These are phyloP conservation scores for Aricia artaxerxes DNA, from an alignment of 2,888 invertebrate species.

Conservation along the genomic window DNA sequence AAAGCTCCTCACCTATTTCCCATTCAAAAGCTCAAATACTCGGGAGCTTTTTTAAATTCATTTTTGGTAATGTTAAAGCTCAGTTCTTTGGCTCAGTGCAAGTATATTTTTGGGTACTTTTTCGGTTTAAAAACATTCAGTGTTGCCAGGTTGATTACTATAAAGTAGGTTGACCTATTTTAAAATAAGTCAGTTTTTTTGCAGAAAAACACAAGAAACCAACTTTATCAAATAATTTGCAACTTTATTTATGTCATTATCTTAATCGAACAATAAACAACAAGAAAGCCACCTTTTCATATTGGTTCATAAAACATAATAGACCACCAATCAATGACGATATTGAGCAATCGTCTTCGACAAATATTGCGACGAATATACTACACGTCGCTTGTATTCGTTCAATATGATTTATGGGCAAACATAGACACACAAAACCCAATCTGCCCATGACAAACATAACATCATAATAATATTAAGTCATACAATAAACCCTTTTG, in stretches of 20 bases:
- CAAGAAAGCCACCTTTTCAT: too few species aligned
- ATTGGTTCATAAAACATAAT: too few species aligned
- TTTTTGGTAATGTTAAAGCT: conserved; percentile 9
- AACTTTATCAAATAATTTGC: too few species aligned
- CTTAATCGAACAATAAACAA: too few species aligned
- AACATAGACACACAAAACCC: neutral
- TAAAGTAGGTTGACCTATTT: neutral
- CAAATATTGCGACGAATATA: too few species aligned
- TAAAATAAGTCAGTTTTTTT: neutral
- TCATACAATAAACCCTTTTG: neutral
- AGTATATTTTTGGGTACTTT: neutral
- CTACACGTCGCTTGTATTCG: too few species aligned
- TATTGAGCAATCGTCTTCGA: too few species aligned
- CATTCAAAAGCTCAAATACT: neutral
- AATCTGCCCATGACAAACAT: neutral
- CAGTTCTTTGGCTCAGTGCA: neutral
- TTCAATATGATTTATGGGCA: too few species aligned
- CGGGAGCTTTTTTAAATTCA: conserved; percentile 2
- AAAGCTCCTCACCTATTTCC: conserved; percentile 7
- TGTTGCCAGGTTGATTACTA: conserved; percentile 3
- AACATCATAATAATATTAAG: neutral
- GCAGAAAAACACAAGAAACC: neutral
- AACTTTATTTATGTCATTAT: too few species aligned
- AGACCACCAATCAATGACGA: too few species aligned
- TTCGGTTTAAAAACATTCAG: neutral